Conservation (phyloP, 2,888 invertebrate species). For the Patella depressa region DNA sequence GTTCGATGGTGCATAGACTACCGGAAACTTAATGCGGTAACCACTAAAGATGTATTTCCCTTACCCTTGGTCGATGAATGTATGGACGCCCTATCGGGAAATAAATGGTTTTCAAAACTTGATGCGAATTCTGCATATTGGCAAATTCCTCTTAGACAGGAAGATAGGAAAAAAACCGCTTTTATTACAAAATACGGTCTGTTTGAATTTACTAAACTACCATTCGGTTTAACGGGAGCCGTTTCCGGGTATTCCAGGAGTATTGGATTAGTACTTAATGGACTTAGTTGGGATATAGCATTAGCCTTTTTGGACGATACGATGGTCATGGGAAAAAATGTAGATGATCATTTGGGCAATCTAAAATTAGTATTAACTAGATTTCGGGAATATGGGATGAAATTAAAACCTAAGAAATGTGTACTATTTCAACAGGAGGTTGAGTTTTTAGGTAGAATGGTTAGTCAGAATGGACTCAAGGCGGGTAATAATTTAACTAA, state of each 20-base stretch:
- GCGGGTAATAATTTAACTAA: background rate
- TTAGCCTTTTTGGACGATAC: conserved; percentile 18
- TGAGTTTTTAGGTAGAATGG: conserved; percentile 5
- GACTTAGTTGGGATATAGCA: conserved; percentile 10
- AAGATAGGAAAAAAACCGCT: conserved; percentile 16
- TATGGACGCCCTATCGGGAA: conserved; percentile 16
- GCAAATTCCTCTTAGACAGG: background rate
- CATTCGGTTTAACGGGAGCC: background rate
- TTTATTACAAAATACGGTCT: conserved; percentile 20
- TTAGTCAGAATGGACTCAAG: background rate
- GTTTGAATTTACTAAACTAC: background rate
- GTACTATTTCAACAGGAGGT: background rate
- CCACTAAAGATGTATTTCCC: background rate
- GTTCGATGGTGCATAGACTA: conserved; percentile 3
- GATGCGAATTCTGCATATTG: conserved; percentile 18
- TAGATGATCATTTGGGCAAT: conserved; percentile 17
- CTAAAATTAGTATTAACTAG: background rate
- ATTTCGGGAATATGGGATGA: background rate
- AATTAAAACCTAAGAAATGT: background rate
- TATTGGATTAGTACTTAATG: background rate
- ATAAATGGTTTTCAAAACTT: conserved; percentile 7
- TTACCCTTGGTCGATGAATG: conserved; percentile 13
- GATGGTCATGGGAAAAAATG: background rate
- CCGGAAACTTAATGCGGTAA: background rate
- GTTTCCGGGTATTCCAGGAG: too few species aligned